Evolutionary conservation across 2,888 invertebrate genomes (phyloP), one percentile per base, ranked within the genome.

Genomic region (Stratiomys singularior): DNA sequence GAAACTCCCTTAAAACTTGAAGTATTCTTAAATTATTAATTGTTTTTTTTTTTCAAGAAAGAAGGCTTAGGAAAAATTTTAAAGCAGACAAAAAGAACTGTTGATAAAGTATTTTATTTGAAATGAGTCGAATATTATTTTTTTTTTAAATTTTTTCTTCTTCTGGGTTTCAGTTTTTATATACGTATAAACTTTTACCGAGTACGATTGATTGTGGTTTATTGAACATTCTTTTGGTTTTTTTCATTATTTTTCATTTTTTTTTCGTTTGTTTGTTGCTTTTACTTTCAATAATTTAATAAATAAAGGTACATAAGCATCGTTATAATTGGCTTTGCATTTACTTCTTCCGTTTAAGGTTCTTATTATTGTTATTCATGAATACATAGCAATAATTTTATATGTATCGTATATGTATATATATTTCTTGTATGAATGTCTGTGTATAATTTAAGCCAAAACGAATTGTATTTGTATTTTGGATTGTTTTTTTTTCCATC

Each of bases 231-330:
- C 15, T 64, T 47, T 63, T 46, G n/a, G 18, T 30, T 76, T 21
- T 15, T 11, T 66, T 52, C 23, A 25, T 77, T 67, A 23, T 15
- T 77, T 44, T 30, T 66, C 7, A 15, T 64, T n/a, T 77, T 67
- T 18, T 15, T 77, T 44, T 30, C 47, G 1, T 15, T 64, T n/a
- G 9, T 58, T 76, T 76, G 37, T 25, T 4, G 23, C 28, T 60
- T 37, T 66, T 56, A 46, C 7, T 76, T 77, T 37, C 25, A 60
- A 37, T 63, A 77, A 28, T 66, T 77, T 23, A 67, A 77, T 77
- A 66, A 77, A 77, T 78, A 76, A 78, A 79, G 79, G 79, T 79
- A 79, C 79, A 79, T 79, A 79, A 79, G 79, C 79, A 79, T 79
- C 79, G 23, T 79, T 69, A 76, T 79, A 79, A 79, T 78, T 79